Base-by-base conservation (phyloP, 2,888 invertebrate genomes). In the Zhengitettix transpicula region DNA sequence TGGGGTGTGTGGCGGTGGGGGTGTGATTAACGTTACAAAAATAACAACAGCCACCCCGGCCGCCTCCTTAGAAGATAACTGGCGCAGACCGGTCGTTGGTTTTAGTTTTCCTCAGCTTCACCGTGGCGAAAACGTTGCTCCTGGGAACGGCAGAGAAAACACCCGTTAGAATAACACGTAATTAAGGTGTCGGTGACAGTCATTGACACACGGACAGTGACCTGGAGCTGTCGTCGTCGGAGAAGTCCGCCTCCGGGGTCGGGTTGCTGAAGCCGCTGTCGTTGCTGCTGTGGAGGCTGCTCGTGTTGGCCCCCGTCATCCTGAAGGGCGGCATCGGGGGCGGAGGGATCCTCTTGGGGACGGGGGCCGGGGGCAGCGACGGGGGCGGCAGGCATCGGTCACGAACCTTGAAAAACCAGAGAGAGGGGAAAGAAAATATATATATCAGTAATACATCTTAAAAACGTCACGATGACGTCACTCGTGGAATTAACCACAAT, bases 201-300 rank as follows among this genome's bases (percentile, higher is more conserved):
- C 8, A 12, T 8, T 47, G 44, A 12, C 10, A 71, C 66, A 44
- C 42, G n/a, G 53, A 42, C 10, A 68, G n/a, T 70, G 76, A 83
- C 83, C 83, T 82, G 72, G 84, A 80, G 61, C 83, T 85, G 71
- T 92, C 91, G 74, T 91, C 91, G 70, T 92, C 91, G 58, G 90
- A 91, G 73, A 92, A 91, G 73, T 92, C 91, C 62, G 90, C 83
- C 73, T 92, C 91, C 41, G 81, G 81, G 12, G 87, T 85, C 71
- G 92, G 92, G 71, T 92, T 91, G 69, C 91, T 89, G 73, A 92
- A 92, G n/a, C 92, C 92, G 66, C 90, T 91, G 74, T 92, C 92
- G 73, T 92, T 92, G 71, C 90, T 90, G 74, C 90, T 90, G 72
- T 92, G 91, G 66, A 92, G 80, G 73, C 75, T 66, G 71, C 73